Base-by-base conservation (phyloP, 2,888 invertebrate species). In the Ceraclea dissimilis region DNA sequence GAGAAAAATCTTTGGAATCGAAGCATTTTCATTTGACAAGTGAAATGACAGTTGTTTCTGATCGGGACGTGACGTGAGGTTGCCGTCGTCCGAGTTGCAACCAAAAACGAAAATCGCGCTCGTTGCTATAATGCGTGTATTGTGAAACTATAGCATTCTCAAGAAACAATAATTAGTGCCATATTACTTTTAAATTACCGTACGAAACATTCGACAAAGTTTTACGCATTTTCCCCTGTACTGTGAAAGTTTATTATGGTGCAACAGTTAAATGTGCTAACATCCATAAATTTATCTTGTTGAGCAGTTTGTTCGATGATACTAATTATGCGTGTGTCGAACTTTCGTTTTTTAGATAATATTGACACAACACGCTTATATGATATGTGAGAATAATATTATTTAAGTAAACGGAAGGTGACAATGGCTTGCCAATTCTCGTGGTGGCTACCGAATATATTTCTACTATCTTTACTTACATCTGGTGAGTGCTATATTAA, bases 401-500 rank as follows among this genome's bases (percentile, higher is more conserved):
- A 52, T 57, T 34, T n/a, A 51, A 26, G 53, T 53, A 57, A 53
- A 26, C 51, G 31, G 50, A 54, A 54, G 58, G 48, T 51, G 54
- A 58, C 51, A 51, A 58, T 58, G 58, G 58, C 51, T 51, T 26
- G 21, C 10, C 22, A n/a, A 39, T 56, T 31, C 26, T 31, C 47
- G 47, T 51, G 51, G 51, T 43, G 50, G 26, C 26, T 44, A 8
- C 19, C 17, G 5, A 51, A 49, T 13, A 17, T 44, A 10, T 50
- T 49, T 17, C 33, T 57, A 22, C 33, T 17, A 13, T 13, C 46
- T 19, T n/a, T 57, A 34, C 17, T 18, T 47, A 11, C 50, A 21
- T 53, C 34, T 50, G 57, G 57, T 57, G 22, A 50, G 57, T 53
- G n/a, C n/a, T n/a, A n/a, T n/a, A n/a, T n/a, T n/a, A n/a, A n/a